These are phyloP conservation scores for Sigmodon hispidus DNA, from an alignment of 2,113 vertebrate genomes.

Conservation along the genomic window DNA sequence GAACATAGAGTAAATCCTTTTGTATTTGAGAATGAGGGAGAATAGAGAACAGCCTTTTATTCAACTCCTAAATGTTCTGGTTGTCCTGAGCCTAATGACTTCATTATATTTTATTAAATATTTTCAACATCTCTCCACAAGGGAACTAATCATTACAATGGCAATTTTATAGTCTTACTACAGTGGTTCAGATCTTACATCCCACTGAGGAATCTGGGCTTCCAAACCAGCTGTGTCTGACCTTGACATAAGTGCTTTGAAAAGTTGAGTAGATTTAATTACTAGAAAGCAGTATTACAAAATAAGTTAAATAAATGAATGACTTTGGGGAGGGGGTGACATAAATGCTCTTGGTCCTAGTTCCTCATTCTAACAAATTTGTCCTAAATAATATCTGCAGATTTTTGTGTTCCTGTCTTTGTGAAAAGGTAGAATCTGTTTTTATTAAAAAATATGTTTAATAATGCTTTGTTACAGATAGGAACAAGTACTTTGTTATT, in stretches of 20 bases:
- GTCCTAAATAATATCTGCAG: neutral
- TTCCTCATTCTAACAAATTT: constrained; percentile 19
- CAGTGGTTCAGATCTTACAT: neutral
- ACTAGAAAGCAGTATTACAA: constrained; percentile 10
- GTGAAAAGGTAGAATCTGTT: neutral
- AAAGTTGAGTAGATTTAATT: neutral
- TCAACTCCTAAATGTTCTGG: neutral
- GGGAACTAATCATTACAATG: neutral
- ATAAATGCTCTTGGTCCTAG: neutral
- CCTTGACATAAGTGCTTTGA: neutral
- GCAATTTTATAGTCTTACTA: neutral
- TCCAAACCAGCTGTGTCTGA: constrained; percentile 28
- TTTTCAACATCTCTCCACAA: neutral
- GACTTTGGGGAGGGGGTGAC: neutral
- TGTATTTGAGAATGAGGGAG: neutral
- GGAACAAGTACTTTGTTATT: neutral
- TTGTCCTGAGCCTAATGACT: neutral
- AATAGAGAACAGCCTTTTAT: neutral
- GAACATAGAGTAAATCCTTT: constrained; percentile 25
- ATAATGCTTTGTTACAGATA: neutral
- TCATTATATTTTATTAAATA: constrained; percentile 42
- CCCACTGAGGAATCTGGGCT: constrained; percentile 10
- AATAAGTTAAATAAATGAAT: constrained; percentile 16
- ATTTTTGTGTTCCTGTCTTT: neutral
- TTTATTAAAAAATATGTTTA: neutral